Evolutionary conservation across 2,797 vertebrate species (phyloP), one percentile per base, ranked within the genome.

Genomic region (Enteromius anoplus): DNA sequence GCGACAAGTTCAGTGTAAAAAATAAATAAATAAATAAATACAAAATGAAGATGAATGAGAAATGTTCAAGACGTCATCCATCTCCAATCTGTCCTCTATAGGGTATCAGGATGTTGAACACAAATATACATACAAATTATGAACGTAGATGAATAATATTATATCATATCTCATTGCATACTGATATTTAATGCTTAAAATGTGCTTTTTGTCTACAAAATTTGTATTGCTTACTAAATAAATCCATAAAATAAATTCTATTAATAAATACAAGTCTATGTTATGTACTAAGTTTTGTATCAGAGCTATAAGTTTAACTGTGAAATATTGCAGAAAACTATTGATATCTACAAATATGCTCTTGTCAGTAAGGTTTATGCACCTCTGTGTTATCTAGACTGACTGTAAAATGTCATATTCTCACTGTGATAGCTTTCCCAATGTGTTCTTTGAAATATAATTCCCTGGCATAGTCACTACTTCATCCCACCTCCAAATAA

Each of bases 361-460:
- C 11, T 8, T 19, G 7, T 77, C 29, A 45, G 23, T 42, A 32
- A 45, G 47, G 4, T 32, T 34, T 17, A 51, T 45, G 10, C 26
- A 72, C 29, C 26, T 34, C 37, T 53, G 14, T 78, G 37, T 65
- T 66, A 58, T 76, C 64, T 75, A 87, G 90, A 90, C 90, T 68
- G 87, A 91, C 75, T 45, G 69, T 90, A 85, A 93, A 93, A 93
- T 93, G 91, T 92, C 92, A 92, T 83, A 87, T 87, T 90, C 90
- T 90, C 86, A 80, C 68, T 90, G 90, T 89, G 32, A 58, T 77
- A 75, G 66, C 60, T 49, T 71, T 66, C 42, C 60, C 40, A 53
- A 49, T 8, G 49, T 62, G 69, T 55, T 79, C 23, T 83, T 83
- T 81, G 83, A 88, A 80, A 88, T 88, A 86, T 81, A 75, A 82